Evolutionary conservation across 2,888 invertebrate genomes (phyloP), one percentile per base, ranked within the genome.

Genomic region (Mesorhabditis sp.): DNA sequence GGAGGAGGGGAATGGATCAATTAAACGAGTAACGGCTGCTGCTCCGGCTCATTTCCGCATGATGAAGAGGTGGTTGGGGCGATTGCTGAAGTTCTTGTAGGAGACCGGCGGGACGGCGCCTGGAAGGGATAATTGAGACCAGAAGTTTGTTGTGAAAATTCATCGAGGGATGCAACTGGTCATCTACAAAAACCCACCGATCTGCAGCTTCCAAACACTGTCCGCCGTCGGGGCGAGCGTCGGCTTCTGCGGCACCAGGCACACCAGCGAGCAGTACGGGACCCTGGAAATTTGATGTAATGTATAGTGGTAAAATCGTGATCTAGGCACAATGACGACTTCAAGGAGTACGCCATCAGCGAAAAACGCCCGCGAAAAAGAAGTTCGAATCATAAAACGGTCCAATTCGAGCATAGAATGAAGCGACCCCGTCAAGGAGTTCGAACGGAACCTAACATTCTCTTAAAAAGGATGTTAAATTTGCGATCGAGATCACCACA

Each of bases 181-280:
- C n/a, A 43, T 15, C 43, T 7, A 15, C 4, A 13, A 4, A 42
- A n/a, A 41, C 41, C 4, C 58, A 3, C 43, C 28, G 7, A 10
- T 5, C 10, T 43, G 43, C 10, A 5, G 41, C 65, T 10, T 43
- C 43, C 41, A 15, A 42, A 7, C 7, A 43, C 42, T 43, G 7
- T 42, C 44, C 4, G 43, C 13, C 13, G 10, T 63, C 63, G 28
- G n/a, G 7, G 7, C 15, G 7, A 10, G 13, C 10, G 28, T 67
- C 10, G 28, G 45, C 42, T 66, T 61, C 5, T 66, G 69, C 65
- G 67, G 71, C 63, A 74, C 71, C n/a, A 78, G 58, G 64, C 70
- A 70, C 4, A 74, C 74, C 5, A 71, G 41, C n/a, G 75, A 63
- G 61, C 78, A 78, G 70, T 75, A 76, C 2, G 78, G 78, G 7